Conservation (phyloP, 2,888 invertebrate species). For the Reticulitermes lucifugus region DNA sequence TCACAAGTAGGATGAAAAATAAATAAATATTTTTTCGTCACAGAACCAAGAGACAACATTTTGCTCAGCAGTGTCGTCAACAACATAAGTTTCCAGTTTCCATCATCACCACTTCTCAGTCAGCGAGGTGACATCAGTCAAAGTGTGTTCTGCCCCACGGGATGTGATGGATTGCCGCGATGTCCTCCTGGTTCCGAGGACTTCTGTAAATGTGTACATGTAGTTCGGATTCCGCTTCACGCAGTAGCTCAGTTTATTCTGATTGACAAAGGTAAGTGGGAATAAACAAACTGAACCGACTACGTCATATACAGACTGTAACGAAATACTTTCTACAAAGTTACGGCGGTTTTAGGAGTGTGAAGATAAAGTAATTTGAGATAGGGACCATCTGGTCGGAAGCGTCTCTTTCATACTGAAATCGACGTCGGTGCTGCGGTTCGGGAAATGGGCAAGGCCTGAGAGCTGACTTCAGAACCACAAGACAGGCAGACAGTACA, state of each 20-base stretch:
- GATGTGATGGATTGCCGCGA: constrained; percentile 34
- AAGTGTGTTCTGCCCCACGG: constrained; percentile 50
- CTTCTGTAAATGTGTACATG: constrained; percentile 52
- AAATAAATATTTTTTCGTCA: not conserved
- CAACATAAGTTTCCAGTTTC: constrained; percentile 49
- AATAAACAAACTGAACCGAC: too few relatives aligned
- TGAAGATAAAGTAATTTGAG: too few relatives aligned
- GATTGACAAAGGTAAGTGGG: constrained; percentile 47
- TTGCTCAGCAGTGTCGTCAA: constrained; percentile 49
- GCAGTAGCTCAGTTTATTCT: constrained; percentile 52
- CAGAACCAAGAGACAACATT: constrained; percentile 45
- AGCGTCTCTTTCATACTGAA: too few relatives aligned
- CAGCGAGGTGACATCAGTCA: constrained; percentile 49
- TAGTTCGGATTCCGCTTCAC: constrained; percentile 48
- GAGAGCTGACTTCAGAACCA: too few relatives aligned
- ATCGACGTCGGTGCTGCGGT: too few relatives aligned
- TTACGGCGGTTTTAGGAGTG: too few relatives aligned
- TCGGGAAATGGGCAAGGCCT: too few relatives aligned
- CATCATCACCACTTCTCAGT: constrained; percentile 51
- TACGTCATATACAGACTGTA: too few relatives aligned
- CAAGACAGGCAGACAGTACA: too few relatives aligned
- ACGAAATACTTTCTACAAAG: too few relatives aligned
- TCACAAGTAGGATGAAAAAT: too few relatives aligned
- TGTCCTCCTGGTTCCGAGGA: constrained; percentile 45
- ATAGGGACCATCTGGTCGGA: too few relatives aligned